Base-by-base conservation (phyloP, 2,888 invertebrate genomes). In the Plebejus melissa region DNA sequence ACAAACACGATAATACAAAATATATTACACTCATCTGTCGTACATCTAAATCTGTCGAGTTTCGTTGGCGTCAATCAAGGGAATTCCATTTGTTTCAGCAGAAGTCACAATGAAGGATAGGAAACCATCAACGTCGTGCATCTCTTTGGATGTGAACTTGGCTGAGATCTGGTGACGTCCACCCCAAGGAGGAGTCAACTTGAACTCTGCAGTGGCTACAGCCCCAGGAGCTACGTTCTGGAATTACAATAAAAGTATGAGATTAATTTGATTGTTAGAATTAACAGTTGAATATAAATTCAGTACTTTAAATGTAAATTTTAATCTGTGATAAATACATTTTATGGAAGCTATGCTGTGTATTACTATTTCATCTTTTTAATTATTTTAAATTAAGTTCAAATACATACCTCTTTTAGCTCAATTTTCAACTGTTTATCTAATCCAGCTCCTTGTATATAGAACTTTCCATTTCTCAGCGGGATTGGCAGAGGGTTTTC, bases 101-200 rank as follows among this genome's bases (percentile, higher is more conserved):
- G 91, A 87, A 28, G 86, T 90, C 7, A 97, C 96, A 89, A 95
- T 95, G 80, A 97, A 96, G 74, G 96, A 95, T n/a, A 96, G 87
- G 88, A 96, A 98, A 1, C 98, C 98, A 83, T 98, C 98, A 2
- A 98, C 97, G 85, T 98, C 98, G 79, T 96, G 96, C 81, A 99
- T 94, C 87, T 98, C 98, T 82, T 96, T 97, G 13, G 98, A 97
- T 74, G 95, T 94, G 88, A 98, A 98, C 86, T 98, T 98, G 32
- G 97, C 98, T 38, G 96, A 96, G 78, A 98, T 95, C 28, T 97
- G 97, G 79, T 96, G 96, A 58, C 96, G 95, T 0, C 98, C 98
- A 0, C 95, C 94, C 87, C 96, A 95, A 2, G 96, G 96, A 0
- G 98, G 98, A 0, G 95, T 95, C 84, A 98, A 94, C 80, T 96